A percentile compares a stretch with the other conserved stretches of the same genome.
Conservation (phyloP, 2,797 vertebrate species). For the Gymnoscopelus microlampas region DNA sequence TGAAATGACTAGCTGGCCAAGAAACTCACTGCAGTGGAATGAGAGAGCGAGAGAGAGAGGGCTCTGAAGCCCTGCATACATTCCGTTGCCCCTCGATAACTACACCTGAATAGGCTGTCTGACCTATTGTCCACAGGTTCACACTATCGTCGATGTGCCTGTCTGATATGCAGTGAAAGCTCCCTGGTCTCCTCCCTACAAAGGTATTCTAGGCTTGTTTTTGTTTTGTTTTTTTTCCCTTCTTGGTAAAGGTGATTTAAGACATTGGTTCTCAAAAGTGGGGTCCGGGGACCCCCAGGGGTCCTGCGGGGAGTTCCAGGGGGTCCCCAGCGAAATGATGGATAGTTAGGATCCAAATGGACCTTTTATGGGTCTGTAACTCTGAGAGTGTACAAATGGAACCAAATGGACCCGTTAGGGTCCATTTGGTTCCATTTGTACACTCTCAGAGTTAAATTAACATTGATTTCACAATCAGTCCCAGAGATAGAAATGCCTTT, state of each 20-base stretch:
- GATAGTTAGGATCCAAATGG: too few species aligned
- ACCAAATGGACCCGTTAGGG: too few species aligned
- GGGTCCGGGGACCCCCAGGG: too few species aligned
- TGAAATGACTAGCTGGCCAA: conserved; percentile 56
- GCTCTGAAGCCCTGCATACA: conserved; percentile 59
- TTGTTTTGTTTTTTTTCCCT: neutral
- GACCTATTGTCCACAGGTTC: conserved; percentile 69
- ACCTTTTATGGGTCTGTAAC: too few species aligned
- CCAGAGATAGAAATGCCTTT: too few species aligned
- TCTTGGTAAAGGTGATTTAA: conserved; percentile 43
- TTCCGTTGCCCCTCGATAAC: conserved; percentile 64
- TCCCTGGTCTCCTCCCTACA: conserved; percentile 50
- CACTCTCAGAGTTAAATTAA: too few species aligned
- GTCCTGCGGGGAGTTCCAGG: too few species aligned
- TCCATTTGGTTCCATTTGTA: too few species aligned
- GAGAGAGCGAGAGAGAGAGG: conserved; percentile 15
- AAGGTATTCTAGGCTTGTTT: conserved; percentile 31
- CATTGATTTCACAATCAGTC: too few species aligned
- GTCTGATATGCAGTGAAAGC: conserved; percentile 70
- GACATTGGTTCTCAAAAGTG: conserved; percentile 10
- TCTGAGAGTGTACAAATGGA: too few species aligned
- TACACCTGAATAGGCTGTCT: conserved; percentile 74
- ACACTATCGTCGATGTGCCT: conserved; percentile 72
- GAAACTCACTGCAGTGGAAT: conserved; percentile 62
- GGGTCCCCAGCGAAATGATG: too few species aligned